A percentile compares a stretch with the other conserved stretches of the same genome.
Conservation (phyloP, 2,888 invertebrate genomes). For the Morpho helenor region DNA sequence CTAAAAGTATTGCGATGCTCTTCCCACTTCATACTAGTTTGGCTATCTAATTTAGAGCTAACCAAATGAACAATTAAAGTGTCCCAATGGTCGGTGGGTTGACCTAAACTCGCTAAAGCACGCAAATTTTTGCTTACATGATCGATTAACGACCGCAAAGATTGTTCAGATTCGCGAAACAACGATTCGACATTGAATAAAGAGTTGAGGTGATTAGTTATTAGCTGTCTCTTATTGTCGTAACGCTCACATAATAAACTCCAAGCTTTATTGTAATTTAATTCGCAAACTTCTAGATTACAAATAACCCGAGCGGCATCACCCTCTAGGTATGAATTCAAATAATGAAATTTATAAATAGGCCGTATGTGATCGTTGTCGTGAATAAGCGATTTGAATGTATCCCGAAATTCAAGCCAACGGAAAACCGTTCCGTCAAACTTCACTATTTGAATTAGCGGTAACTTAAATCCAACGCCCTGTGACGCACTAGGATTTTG, state of each 20-base stretch:
- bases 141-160: conserved; percentile 25
- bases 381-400: conserved; percentile 1
- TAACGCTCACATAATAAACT: conserved; percentile 16
- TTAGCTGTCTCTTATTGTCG: conserved; percentile 22
- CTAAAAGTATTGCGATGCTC: neutral
- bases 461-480: neutral
- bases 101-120: conserved; percentile 22
- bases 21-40: conserved; percentile 7
- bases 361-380: conserved; percentile 7
- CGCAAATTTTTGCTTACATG: conserved; percentile 28
- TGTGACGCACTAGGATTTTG: neutral
- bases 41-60: conserved; percentile 18
- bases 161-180: conserved; percentile 20
- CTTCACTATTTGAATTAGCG: neutral
- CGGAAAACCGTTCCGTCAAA: neutral
- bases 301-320: conserved; percentile 15
- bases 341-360: conserved; percentile 24
- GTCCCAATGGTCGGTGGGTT: conserved; percentile 26
- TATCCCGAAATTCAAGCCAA: conserved; percentile 7
- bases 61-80: conserved; percentile 17
- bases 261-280: conserved; percentile 13
- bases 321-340: conserved; percentile 23
- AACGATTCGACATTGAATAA: conserved; percentile 18
- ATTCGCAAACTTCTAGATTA: conserved; percentile 14
- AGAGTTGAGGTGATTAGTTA: conserved; percentile 19